Evolutionary conservation across 2,797 vertebrate genomes (phyloP).

Genomic region (Vireo griseus): DNA sequence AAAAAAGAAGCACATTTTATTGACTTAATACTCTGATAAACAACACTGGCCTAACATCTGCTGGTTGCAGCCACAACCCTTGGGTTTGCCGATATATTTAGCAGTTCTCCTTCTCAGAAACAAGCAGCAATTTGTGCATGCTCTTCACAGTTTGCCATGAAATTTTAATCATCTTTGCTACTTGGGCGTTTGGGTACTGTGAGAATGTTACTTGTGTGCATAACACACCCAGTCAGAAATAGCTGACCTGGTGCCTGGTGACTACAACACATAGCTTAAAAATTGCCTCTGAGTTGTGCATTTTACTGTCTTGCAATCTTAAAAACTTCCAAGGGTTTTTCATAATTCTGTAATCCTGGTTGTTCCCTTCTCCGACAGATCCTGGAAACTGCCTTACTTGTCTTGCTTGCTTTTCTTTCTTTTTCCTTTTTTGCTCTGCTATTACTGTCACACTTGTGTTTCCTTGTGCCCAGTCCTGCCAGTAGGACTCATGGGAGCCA

Average conservation of each 20-base stretch:
- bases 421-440: background rate
- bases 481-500: background rate
- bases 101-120: background rate
- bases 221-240: constrained; percentile 31
- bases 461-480: background rate
- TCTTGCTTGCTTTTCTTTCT: background rate
- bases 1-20: background rate
- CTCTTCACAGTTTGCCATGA: constrained; percentile 43
- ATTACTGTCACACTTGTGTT: background rate
- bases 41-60: background rate
- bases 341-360: background rate
- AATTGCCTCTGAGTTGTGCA: background rate
- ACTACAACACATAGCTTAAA: constrained; percentile 10
- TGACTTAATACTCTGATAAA: background rate
- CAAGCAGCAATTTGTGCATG: background rate
- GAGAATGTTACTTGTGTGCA: background rate
- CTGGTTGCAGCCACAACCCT: background rate
- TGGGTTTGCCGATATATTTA: background rate
- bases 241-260: background rate
- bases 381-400: background rate
- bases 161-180: constrained; percentile 51
- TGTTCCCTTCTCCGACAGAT: background rate
- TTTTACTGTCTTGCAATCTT: constrained; percentile 4
- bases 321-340: background rate
- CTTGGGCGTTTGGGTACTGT: background rate